Evolutionary conservation across 2,888 invertebrate species (phyloP), one percentile per base, ranked within the genome.

Genomic region (Troilus luridus): DNA sequence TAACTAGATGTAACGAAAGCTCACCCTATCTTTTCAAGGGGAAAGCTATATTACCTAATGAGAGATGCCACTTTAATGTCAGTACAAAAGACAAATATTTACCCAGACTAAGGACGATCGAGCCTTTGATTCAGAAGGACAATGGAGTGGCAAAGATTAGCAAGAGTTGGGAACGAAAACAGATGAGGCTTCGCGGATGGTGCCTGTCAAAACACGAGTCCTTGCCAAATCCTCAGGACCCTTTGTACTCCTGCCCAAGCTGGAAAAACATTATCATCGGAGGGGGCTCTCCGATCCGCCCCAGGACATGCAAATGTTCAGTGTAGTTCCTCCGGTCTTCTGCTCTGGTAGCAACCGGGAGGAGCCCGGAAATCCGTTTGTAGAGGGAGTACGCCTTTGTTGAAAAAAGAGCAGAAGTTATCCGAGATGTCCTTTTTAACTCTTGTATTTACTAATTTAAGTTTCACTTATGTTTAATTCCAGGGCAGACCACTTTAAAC

Each of bases 171-270:
- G 72, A 77, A 41, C 2, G 72, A 77, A 77, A 77, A 77, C 72
- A 77, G 72, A 77, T 77, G 27, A 41, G 17, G 72, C 72, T 27
- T 17, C 41, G 72, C 27, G 72, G 72, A 77, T 77, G 72, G 27
- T 77, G 72, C 72, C 41, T 77, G 41, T 77, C 72, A 77, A 77
- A 77, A 77, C 72, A 67, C 24, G 12, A 12, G 24, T 27, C 67
- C 64, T 64, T n/a, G n/a, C 64, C 64, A 77, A 77, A 41, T 77
- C 72, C 72, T 77, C 72, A 27, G 72, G 27, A 19, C 72, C 72
- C 72, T 77, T 77, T 77, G 72, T 77, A 9, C 27, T 41, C 41
- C 41, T 77, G 27, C 41, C 27, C 17, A 77, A 41, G 41, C 72
- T 77, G 72, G 27, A 77, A 77, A 77, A 77, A 77, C 72, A 77